Base-by-base conservation (phyloP, 2,888 invertebrate genomes). In the Mythimna lalbum region DNA sequence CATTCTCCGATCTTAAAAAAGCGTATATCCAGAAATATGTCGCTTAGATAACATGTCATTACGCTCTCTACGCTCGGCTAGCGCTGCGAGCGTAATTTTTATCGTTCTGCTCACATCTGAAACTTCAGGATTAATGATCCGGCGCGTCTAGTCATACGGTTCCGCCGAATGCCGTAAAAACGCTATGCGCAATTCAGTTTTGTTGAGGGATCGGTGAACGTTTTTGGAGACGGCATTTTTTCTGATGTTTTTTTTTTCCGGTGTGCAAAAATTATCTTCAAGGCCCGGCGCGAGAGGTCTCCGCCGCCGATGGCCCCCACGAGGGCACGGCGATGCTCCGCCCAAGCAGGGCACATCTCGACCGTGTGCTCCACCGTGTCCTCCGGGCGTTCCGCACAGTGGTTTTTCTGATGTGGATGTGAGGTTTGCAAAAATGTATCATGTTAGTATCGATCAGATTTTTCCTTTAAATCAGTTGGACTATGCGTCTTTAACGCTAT, bases 111-210 rank as follows among this genome's bases (percentile, higher is more conserved):
- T 90, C 93, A 91, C 93, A 94, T 94, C 94, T 93, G 93, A 94
- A 95, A 93, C 88, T 92, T 92, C 89, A 84, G 91, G 93, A 95
- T 95, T 96, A 96, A 96, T 96, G 95, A 91, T 91, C 93, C 95
- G 91, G 76, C 90, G 88, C 93, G 95, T 96, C 95, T 96, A 96
- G 95, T 95, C 95, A 95, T 95, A 95, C 95, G 94, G 94, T 95
- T 92, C 94, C 92, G 92, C 91, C 91, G 93, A 93, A 94, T 87
- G 94, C 95, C 93, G 94, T 96, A 96, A 96, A 96, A 96, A 96
- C 94, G 92, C 93, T 93, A 92, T 93, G 94, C 92, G 94, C 95
- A 92, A 92, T 95, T 94, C 94, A 90, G 94, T 94, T 94, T 91
- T 87, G 86, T 86, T 69, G 52, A 53, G 21, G 43, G 80, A 89